A percentile compares a stretch with the other conserved stretches of the same genome.
Evolutionary conservation across 2,797 vertebrate genomes (phyloP).

Genomic region (Gallinago solitaria): DNA sequence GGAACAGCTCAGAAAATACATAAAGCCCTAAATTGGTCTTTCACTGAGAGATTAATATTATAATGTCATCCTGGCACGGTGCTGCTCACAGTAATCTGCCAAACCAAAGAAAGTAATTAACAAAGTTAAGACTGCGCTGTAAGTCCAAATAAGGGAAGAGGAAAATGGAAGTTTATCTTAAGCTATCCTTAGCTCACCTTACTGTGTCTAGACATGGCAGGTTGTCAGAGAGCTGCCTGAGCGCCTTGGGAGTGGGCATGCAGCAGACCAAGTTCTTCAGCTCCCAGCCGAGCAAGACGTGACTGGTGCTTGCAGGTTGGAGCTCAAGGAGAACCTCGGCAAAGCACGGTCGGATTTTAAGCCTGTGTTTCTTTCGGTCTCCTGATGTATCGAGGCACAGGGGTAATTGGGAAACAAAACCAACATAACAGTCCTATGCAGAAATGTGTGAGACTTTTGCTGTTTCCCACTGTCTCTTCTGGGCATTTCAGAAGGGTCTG

Average conservation of each 20-base stretch:
- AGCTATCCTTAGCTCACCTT: constrained; percentile 35
- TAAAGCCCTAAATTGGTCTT: background rate
- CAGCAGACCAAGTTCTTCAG: background rate
- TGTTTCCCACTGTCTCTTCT: background rate
- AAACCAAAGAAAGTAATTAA: background rate
- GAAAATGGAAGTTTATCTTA: constrained; percentile 12
- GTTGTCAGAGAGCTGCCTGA: background rate
- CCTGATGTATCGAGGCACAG: background rate
- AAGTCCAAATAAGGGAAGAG: constrained; percentile 33
- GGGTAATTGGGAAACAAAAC: background rate
- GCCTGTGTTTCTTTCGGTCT: background rate
- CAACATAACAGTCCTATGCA: background rate
- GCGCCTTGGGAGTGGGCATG: background rate
- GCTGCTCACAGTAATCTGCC: background rate
- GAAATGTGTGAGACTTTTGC: background rate
- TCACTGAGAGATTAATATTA: background rate
- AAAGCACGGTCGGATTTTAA: background rate
- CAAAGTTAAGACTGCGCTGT: background rate
- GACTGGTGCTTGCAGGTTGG: background rate
- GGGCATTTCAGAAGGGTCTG: background rate
- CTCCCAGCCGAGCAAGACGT: background rate
- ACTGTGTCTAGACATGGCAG: background rate
- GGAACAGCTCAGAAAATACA: constrained; percentile 3
- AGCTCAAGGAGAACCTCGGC: background rate
- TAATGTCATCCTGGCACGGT: background rate